phyloP scores from a whole-genome alignment of 2,797 vertebrate genomes.

The Astyanax mexicanus region DNA sequence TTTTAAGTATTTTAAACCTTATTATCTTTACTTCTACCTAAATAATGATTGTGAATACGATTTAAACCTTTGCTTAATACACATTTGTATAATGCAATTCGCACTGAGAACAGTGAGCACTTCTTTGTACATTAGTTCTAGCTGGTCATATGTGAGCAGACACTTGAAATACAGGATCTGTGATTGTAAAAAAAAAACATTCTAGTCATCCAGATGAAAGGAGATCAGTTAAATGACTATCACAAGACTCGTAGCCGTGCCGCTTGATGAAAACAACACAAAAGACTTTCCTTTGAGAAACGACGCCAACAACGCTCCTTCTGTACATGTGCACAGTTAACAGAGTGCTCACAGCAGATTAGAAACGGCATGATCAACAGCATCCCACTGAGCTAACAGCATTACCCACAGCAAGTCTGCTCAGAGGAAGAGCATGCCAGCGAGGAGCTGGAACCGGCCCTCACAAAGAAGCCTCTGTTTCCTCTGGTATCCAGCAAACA shows the following conservation, averaged over 20 bases:
- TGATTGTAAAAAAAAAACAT: constrained; percentile 17
- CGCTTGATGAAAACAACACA: constrained; percentile 8
- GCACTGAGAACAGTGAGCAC: background rate
- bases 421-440: constrained; percentile 25
- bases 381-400: constrained; percentile 39
- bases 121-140: background rate
- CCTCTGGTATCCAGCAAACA: constrained; percentile 68
- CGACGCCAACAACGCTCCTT: background rate
- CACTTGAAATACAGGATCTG: background rate
- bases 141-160: background rate
- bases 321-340: constrained; percentile 16
- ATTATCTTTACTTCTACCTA: too few species aligned
- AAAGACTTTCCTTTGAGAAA: constrained; percentile 42
- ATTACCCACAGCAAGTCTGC: constrained; percentile 33
- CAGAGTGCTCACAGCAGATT: constrained; percentile 28
- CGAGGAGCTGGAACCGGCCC: constrained; percentile 25
- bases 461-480: constrained; percentile 80
- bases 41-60: too few species aligned
- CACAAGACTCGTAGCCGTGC: constrained; percentile 22
- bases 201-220: background rate
- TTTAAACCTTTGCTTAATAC: too few species aligned
- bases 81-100: too few species aligned
- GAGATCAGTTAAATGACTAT: constrained; percentile 22
- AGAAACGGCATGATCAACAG: constrained; percentile 28
- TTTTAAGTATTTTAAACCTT: too few species aligned